Evolutionary conservation across 2,113 vertebrate species (phyloP).

Genomic region (Mormoops blainvillei): DNA sequence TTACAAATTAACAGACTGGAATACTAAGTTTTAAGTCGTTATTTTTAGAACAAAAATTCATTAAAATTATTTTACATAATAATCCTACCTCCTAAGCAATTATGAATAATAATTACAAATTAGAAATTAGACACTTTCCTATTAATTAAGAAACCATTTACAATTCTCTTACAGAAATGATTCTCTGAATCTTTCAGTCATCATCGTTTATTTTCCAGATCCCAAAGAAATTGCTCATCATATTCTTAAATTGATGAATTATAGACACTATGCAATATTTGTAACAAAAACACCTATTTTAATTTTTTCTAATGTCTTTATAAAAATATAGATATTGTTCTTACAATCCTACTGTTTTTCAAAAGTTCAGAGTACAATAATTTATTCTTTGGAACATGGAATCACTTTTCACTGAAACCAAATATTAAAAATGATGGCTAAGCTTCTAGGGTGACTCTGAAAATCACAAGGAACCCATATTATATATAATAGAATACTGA

Average conservation of each 20-base stretch:
- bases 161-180: not conserved
- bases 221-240: not conserved
- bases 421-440: not conserved
- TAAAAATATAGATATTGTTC: not conserved
- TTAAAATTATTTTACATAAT: not conserved
- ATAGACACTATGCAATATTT: not conserved
- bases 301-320: not conserved
- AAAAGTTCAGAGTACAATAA: not conserved
- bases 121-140: not conserved
- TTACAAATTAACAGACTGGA: not conserved
- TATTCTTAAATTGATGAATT: conserved; percentile 9
- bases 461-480: not conserved
- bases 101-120: conserved; percentile 8
- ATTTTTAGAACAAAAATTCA: conserved; percentile 12
- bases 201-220: not conserved
- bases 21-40: not conserved
- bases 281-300: not conserved
- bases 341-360: not conserved
- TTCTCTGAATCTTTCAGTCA: not conserved
- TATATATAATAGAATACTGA: not conserved
- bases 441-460: not conserved
- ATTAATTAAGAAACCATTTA: not conserved
- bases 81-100: not conserved
- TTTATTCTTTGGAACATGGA: not conserved
- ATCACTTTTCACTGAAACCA: conserved; percentile 5